Evolutionary conservation across 2,113 vertebrate species (phyloP), one percentile per base, ranked within the genome.

Genomic region (Equus quagga): DNA sequence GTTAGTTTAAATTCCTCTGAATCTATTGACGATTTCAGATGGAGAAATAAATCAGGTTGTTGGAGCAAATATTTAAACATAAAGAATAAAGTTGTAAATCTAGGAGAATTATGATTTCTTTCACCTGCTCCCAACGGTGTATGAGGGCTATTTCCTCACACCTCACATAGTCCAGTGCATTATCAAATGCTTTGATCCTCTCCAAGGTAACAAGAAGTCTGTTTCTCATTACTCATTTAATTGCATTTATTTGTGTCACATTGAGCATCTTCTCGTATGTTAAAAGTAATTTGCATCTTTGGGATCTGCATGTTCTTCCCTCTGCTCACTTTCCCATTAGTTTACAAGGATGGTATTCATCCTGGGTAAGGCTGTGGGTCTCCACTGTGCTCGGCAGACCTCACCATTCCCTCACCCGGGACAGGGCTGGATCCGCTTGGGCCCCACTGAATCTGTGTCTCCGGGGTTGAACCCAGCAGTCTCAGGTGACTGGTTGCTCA

Each of bases 101-200:
- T 3, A 23, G 36, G 51, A 54, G 51, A 14, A 54, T 15, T 41
- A 41, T 9, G 28, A 49, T 14, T 21, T 78, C 70, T 70, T 17
- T 56, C 46, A 15, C 62, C 31, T n/a, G 2, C 2, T 15, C 11
- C 3, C 9, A 11, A 3, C 0, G 3, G 64, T 2, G 31, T 14
- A 2, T 24, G 21, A 2, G 4, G 0, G 46, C 23, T 62, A 19
- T 6, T 3, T 87, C 23, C 64, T 28, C 28, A 18, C 3, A 28
- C 28, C 3, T 12, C 54, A 58, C 24, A 2, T 14, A 33, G 13
- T 17, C 26, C 6, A 4, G 18, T 2, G 19, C 33, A 26, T 3
- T 19, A 28, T 33, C 26, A 51, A 75, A 36, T n/a, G n/a, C 8
- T 69, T 28, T 13, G 65, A 41, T 73, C 56, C 31, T 85, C 56